Conservation (phyloP, 2,113 vertebrate genomes). For the Sinocyclocheilus anshuiensis region DNA sequence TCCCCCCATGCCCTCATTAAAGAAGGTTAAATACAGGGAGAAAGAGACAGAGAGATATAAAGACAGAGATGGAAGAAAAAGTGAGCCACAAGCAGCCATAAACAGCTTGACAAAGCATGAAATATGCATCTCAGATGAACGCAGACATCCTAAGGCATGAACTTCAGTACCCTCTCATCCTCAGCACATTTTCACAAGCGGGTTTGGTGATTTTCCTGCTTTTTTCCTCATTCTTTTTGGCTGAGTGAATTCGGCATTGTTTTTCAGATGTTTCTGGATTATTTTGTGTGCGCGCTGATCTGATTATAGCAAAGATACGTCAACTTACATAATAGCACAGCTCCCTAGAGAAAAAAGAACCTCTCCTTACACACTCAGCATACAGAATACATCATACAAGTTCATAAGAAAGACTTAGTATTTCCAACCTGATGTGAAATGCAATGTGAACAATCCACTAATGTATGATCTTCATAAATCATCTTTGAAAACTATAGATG, state of each 20-base stretch:
- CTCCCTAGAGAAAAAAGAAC: conserved; percentile 22
- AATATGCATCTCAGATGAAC: conserved; percentile 43
- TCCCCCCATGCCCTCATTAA: neutral
- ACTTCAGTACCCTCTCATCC: conserved; percentile 26
- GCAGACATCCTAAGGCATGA: conserved; percentile 39
- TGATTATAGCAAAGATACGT: conserved; percentile 54
- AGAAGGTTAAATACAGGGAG: neutral
- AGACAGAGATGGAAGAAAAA: neutral
- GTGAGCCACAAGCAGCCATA: conserved; percentile 34
- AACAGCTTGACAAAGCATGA: conserved; percentile 47
- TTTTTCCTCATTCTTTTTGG: neutral
- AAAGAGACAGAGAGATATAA: no score
- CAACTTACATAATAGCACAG: conserved; percentile 53
- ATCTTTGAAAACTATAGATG: neutral
- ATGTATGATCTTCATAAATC: no score
- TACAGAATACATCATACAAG: neutral
- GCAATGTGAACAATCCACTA: neutral
- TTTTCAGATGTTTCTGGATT: conserved; percentile 53
- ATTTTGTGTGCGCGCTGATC: conserved; percentile 39
- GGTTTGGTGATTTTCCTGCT: neutral
- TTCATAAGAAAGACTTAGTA: neutral
- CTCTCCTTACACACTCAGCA: neutral
- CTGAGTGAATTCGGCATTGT: neutral
- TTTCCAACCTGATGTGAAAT: neutral
- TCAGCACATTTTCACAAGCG: conserved; percentile 21